Evolutionary conservation across 2,113 vertebrate species (phyloP).

Genomic region (Pimephales promelas): DNA sequence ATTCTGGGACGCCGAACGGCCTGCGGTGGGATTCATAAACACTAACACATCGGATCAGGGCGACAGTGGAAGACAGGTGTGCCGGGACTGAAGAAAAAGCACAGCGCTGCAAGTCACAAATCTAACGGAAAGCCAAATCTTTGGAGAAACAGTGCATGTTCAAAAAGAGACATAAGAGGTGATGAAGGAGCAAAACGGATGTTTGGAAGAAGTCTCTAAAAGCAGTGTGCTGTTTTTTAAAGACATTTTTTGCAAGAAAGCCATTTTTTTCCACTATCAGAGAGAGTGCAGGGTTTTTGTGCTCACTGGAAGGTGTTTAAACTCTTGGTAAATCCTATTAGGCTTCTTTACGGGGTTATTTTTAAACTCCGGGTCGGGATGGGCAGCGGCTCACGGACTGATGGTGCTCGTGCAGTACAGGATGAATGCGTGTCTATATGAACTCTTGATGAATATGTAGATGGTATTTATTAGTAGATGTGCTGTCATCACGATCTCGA

Average conservation of each 20-base stretch:
- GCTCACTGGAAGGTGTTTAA: constrained; percentile 34
- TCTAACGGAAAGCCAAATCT: neutral
- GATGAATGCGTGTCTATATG: neutral
- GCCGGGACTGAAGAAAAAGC: neutral
- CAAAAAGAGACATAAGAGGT: neutral
- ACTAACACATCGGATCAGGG: neutral
- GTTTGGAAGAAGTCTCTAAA: neutral
- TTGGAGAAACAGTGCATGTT: neutral
- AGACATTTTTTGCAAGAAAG: neutral
- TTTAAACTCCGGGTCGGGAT: constrained; percentile 12
- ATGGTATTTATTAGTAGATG: neutral
- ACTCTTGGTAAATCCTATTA: constrained; percentile 38
- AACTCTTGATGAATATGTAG: neutral
- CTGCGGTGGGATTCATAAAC: neutral
- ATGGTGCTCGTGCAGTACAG: neutral
- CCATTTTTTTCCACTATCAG: neutral
- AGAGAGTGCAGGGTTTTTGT: neutral
- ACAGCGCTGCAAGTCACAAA: neutral
- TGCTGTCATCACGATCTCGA: neutral
- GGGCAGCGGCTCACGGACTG: neutral
- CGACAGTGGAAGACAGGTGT: neutral
- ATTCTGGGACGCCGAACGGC: neutral
- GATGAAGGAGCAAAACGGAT: neutral
- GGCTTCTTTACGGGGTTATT: constrained; percentile 38
- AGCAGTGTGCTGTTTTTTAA: neutral